Evolutionary conservation across 2,888 invertebrate species (phyloP).

Genomic region (Eupithecia centaureata): DNA sequence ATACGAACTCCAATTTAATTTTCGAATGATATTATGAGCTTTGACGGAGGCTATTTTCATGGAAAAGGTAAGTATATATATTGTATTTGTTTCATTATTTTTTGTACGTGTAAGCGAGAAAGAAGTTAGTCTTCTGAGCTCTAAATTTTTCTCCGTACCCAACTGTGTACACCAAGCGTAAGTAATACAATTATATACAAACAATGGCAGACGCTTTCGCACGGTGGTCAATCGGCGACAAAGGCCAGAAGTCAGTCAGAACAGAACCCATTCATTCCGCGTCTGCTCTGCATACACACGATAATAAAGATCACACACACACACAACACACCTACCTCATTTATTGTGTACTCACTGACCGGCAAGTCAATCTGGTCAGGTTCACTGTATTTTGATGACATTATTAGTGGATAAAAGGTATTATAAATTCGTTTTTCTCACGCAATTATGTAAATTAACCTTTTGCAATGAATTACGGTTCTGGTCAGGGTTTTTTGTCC

Average conservation of each 20-base stretch:
- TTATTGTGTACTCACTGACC: background rate
- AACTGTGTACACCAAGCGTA: too few relatives aligned
- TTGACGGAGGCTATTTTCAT: too few relatives aligned
- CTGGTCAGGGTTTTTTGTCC: background rate
- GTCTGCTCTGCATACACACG: background rate
- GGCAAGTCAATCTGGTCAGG: background rate
- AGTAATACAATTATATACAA: too few relatives aligned
- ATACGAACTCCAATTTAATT: too few relatives aligned
- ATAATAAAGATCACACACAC: background rate
- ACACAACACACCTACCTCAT: background rate
- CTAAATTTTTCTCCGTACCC: too few relatives aligned
- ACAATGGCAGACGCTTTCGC: constrained; percentile 4
- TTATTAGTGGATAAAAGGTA: constrained; percentile 2
- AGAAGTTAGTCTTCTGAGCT: too few relatives aligned
- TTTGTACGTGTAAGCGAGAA: too few relatives aligned
- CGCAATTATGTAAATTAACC: constrained; percentile 9
- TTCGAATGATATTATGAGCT: too few relatives aligned
- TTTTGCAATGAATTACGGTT: background rate
- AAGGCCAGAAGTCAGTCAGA: too few relatives aligned
- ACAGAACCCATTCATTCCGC: background rate
- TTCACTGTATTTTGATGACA: constrained; percentile 5
- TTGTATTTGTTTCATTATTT: too few relatives aligned
- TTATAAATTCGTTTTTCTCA: background rate
- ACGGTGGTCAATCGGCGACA: constrained; percentile 3
- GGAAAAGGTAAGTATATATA: too few relatives aligned